These are phyloP conservation scores for Cloeon dipterum DNA, from an alignment of 2,888 invertebrate species.

Conservation along the genomic window DNA sequence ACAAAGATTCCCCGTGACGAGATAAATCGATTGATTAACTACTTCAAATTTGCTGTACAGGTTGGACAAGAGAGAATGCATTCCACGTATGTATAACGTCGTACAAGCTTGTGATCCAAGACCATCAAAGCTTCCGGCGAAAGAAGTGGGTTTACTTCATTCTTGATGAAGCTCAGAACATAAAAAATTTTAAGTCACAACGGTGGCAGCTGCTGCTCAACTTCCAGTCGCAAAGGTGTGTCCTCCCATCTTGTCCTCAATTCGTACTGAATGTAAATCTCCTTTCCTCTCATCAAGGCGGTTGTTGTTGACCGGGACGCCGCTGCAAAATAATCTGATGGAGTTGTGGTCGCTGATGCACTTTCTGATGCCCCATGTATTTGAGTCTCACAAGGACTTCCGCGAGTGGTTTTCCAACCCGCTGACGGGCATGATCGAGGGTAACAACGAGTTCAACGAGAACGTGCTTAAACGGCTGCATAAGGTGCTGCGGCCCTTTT, in stretches of 20 bases:
- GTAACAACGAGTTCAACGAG: conserved; percentile 76
- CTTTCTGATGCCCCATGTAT: conserved; percentile 92
- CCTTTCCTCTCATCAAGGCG: no score
- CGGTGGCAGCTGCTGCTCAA: conserved; percentile 93
- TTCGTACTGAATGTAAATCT: neutral
- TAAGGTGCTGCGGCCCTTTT: conserved; percentile 83
- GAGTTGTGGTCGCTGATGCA: conserved; percentile 97
- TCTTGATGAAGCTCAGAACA: conserved; percentile 96
- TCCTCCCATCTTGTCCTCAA: conserved; percentile 7
- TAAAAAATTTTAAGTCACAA: conserved; percentile 98
- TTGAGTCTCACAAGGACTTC: conserved; percentile 87
- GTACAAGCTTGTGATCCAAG: conserved; percentile 93
- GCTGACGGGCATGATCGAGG: conserved; percentile 88
- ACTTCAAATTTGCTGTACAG: no score
- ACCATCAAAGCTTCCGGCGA: conserved; percentile 88
- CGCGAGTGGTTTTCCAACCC: conserved; percentile 98
- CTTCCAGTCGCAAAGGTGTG: conserved; percentile 73
- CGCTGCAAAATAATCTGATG: conserved; percentile 87
- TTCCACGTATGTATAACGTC: conserved; percentile 97
- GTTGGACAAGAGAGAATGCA: conserved; percentile 97
- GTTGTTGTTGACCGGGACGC: conserved; percentile 79
- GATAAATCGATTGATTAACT: no score
- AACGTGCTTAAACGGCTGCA: conserved; percentile 70
- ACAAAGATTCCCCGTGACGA: no score
- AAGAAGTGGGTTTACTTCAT: conserved; percentile 98